Conservation (phyloP, 2,113 vertebrate genomes). For the Haemorhous mexicanus region DNA sequence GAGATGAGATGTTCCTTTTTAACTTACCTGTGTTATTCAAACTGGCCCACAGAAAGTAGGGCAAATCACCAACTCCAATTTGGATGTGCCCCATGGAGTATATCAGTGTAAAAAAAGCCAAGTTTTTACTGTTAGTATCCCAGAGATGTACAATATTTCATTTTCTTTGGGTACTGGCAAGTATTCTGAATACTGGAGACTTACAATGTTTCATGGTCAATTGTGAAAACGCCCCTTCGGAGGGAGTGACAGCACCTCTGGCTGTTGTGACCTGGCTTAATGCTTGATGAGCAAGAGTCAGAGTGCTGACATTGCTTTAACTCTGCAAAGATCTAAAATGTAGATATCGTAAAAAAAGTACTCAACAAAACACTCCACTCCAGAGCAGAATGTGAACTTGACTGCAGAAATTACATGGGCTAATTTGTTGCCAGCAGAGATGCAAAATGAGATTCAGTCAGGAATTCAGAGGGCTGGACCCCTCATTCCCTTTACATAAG, state of each 20-base stretch:
- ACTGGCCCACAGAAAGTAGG: neutral
- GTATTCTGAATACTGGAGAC: neutral
- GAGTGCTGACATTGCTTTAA: neutral
- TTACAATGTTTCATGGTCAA: neutral
- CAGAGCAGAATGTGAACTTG: neutral
- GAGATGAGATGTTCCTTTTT: neutral
- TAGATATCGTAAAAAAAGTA: neutral
- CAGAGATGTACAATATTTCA: neutral
- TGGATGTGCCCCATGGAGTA: neutral
- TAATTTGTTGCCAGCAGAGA: constrained; percentile 40
- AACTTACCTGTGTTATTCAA: neutral
- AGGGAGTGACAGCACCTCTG: neutral
- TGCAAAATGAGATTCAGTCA: neutral
- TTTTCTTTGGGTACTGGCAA: neutral
- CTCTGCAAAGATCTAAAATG: neutral
- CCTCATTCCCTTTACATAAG: constrained; percentile 4
- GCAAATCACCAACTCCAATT: neutral
- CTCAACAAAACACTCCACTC: neutral
- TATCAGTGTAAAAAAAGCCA: neutral
- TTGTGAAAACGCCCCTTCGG: neutral
- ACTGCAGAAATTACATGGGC: neutral
- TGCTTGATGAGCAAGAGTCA: neutral
- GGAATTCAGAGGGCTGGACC: constrained; percentile 38
- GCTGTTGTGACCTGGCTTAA: neutral
- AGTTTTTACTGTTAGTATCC: neutral